A percentile compares a stretch with the other conserved stretches of the same genome.
Conservation (phyloP, 2,797 vertebrate species). For the Nyctibius grandis region DNA sequence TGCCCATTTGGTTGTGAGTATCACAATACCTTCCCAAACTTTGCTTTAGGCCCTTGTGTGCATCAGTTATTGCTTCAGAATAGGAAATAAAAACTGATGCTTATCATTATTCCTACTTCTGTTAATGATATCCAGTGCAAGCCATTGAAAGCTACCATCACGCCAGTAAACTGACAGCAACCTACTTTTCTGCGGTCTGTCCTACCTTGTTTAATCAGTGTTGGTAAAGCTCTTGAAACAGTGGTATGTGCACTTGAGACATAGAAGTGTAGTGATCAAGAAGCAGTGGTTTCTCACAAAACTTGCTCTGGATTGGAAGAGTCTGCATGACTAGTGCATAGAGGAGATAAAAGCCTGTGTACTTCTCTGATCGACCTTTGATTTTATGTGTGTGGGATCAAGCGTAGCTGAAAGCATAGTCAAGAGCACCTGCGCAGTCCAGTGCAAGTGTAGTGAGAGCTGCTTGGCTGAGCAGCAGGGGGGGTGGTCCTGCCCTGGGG, state of each 20-base stretch:
- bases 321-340: not conserved
- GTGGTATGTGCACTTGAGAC: not conserved
- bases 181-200: not conserved
- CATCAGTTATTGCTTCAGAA: not conserved
- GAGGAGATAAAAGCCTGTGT: not conserved
- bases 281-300: not conserved
- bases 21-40: not conserved
- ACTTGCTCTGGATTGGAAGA: not conserved
- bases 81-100: not conserved
- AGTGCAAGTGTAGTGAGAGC: not conserved
- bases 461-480: fast-evolving
- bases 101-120: not conserved
- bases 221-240: not conserved
- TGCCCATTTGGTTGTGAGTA: not conserved
- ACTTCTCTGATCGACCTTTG: not conserved
- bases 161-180: not conserved
- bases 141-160: not conserved
- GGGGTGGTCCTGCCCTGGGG: not conserved
- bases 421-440: not conserved
- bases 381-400: not conserved
- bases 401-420: not conserved
- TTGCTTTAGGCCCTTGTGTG: not conserved
- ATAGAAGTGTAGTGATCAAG: not conserved
- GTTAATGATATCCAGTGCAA: not conserved
- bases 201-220: not conserved